Evolutionary conservation across 2,888 invertebrate genomes (phyloP).

Genomic region (Octonoba sinensis): DNA sequence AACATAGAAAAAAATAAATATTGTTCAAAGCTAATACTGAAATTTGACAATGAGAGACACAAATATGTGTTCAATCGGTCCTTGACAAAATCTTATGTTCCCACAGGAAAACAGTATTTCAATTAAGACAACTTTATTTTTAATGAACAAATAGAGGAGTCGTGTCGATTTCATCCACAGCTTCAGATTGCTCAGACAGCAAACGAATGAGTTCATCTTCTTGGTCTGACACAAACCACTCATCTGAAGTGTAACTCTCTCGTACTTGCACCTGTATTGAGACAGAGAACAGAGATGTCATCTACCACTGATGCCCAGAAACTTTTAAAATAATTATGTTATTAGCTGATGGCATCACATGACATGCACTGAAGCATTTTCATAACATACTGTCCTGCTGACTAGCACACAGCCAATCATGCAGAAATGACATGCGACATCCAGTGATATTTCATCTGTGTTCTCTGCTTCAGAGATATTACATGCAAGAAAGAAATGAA

Average conservation of each 20-base stretch:
- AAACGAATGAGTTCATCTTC: slow-evolving; percentile 83
- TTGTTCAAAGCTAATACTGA: no score
- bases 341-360: not conserved
- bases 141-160: slow-evolving; percentile 60
- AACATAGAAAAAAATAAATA: no score
- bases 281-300: slow-evolving; percentile 66
- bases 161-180: slow-evolving; percentile 62
- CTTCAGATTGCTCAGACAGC: slow-evolving; percentile 74
- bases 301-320: slow-evolving; percentile 32
- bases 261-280: slow-evolving; percentile 51
- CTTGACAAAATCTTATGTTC: no score
- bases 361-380: slow-evolving; percentile 8
- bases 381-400: not conserved
- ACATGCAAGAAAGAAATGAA: slow-evolving; percentile 38
- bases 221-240: slow-evolving; percentile 83
- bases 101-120: no score
- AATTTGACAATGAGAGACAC: no score
- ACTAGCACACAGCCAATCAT: not conserved
- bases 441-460: slow-evolving; percentile 47
- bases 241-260: slow-evolving; percentile 69
- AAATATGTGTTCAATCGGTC: no score
- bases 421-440: slow-evolving; percentile 11
- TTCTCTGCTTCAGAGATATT: slow-evolving; percentile 49
- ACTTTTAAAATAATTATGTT: not conserved
- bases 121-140: not conserved